Base-by-base conservation (phyloP, 2,797 vertebrate genomes). In the Helarctos malayanus region DNA sequence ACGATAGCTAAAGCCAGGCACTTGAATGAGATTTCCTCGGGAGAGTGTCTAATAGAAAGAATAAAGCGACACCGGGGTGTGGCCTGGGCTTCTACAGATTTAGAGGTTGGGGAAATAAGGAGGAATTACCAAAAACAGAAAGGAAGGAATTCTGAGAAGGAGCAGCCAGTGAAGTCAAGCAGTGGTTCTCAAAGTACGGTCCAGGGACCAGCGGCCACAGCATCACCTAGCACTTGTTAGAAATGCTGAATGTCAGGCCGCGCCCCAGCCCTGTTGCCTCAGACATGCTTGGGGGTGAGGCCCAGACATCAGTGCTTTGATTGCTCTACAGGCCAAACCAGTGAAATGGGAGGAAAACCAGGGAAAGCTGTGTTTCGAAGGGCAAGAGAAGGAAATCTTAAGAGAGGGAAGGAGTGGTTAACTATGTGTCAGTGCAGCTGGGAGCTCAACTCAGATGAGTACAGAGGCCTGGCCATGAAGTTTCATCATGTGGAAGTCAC, bases 81-180 rank as follows among this genome's bases (percentile, higher is more conserved):
- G 5, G 19, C 19, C n/a, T 5, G 3, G 6, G 32, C 4, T 9
- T 29, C 10, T 12, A 12, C n/a, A 4, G 35, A 27, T n/a, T 38
- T 57, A 57, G 71, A 59, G 79, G 38, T 41, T 29, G 1, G 8
- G 69, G 21, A 75, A 52, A 18, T 7, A 29, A 59, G 69, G 35
- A 21, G 65, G 52, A 15, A 23, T 18, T 4, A 5, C 41, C 6
- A 41, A 41, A 41, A 6, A 41, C 41, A 7, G 41, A 7, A 41
- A 41, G 0, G 45, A 23, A 47, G 38, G 54, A 54, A 14, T 6
- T 6, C 65, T 3, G 25, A 52, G 65, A 49, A 59, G 27, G 27
- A 63, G 29, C n/a, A 3, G 45, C 38, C 69, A 6, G 47, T 10
- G 59, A 13, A 49, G 56, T 12, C 11, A 41, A 75, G 5, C 18